phyloP scores from a whole-genome alignment of 2,888 invertebrate species.

The Idaea straminata region DNA sequence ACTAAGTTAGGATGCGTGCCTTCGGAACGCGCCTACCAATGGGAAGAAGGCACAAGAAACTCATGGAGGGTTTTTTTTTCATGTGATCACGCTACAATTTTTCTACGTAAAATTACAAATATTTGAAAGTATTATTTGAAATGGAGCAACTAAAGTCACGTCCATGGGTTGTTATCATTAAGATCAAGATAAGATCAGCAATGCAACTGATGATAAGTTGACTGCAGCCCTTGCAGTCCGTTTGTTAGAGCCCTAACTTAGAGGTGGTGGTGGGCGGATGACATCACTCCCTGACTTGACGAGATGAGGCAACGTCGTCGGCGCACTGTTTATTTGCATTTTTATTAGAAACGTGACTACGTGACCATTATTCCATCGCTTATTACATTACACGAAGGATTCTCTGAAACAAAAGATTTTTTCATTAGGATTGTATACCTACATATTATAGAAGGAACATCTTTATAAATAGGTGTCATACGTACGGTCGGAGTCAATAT shows the following conservation, averaged over 20 bases:
- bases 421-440: not conserved
- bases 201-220: not conserved
- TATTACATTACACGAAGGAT: not conserved
- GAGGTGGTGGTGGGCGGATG: constrained; percentile 14
- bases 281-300: constrained; percentile 24
- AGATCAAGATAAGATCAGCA: not conserved
- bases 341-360: constrained; percentile 43
- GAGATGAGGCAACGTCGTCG: not conserved
- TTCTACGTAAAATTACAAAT: too few species aligned
- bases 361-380: constrained; percentile 9
- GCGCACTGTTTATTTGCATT: constrained; percentile 41
- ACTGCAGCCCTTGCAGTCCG: not conserved
- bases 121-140: too few species aligned
- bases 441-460: too few species aligned
- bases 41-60: too few species aligned
- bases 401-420: not conserved
- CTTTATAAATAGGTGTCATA: too few species aligned
- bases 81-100: too few species aligned
- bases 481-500: too few species aligned
- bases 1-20: too few species aligned
- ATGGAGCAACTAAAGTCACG: too few species aligned
- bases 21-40: too few species aligned
- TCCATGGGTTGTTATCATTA: too few species aligned
- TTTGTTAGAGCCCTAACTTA: not conserved
- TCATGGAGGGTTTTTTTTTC: too few species aligned